Percentiles rank a stretch among this genome's conserved stretches.
Evolutionary conservation across 2,888 invertebrate species (phyloP).

Genomic region (Salticus scenicus): DNA sequence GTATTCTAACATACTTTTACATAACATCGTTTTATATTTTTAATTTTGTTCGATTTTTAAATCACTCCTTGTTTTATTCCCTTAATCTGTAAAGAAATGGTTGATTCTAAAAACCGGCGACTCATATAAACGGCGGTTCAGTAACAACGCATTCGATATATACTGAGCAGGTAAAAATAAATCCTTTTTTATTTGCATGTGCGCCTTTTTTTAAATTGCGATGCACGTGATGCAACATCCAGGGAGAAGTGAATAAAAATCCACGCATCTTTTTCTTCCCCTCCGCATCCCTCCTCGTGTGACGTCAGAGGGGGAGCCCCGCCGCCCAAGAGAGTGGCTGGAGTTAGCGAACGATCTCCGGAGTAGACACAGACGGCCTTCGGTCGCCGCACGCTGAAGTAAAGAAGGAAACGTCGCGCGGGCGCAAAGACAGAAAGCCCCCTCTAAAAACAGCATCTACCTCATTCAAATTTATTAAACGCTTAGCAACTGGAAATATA

Average conservation of each 20-base stretch:
- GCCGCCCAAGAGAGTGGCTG: constrained; percentile 40
- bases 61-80: no score
- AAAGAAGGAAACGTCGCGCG: constrained; percentile 11
- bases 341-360: constrained; percentile 32
- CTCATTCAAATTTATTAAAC: neutral
- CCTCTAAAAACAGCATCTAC: neutral
- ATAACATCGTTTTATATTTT: no score
- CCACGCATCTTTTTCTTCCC: constrained; percentile 5
- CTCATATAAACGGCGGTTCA: no score
- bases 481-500: constrained; percentile 11
- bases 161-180: no score
- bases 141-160: no score
- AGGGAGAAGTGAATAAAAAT: neutral
- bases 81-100: no score
- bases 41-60: no score
- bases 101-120: no score
- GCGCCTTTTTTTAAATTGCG: neutral
- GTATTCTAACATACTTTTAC: no score
- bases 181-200: neutral
- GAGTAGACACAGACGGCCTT: constrained; percentile 53
- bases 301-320: constrained; percentile 59
- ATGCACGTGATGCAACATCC: constrained; percentile 14
- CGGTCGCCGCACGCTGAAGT: constrained; percentile 55
- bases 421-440: neutral
- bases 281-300: constrained; percentile 36